Conservation (phyloP, 2,888 invertebrate species). For the Drosophila barbarae region DNA sequence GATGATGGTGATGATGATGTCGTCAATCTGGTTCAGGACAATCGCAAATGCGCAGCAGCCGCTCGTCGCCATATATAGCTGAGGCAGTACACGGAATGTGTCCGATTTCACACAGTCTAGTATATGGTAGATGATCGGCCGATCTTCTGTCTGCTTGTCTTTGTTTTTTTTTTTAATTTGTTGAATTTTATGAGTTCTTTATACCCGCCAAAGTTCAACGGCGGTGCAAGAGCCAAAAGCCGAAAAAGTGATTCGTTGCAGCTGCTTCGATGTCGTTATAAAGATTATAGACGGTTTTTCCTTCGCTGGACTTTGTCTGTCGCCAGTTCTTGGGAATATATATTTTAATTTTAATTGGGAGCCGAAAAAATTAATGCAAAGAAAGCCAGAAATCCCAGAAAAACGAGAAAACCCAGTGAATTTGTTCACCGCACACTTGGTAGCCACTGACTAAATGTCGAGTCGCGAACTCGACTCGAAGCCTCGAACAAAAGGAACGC, state of each 20-base stretch:
- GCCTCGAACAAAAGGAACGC: constrained; percentile 67
- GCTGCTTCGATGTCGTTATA: background rate
- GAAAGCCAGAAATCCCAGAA: constrained; percentile 1
- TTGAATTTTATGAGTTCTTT: constrained; percentile 36
- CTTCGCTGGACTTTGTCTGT: constrained; percentile 26
- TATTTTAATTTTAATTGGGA: background rate
- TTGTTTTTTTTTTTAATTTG: constrained; percentile 3
- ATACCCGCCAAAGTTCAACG: constrained; percentile 32
- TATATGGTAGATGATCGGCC: constrained; percentile 29
- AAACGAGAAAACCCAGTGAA: constrained; percentile 13
- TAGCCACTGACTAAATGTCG: constrained; percentile 52
- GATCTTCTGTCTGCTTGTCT: constrained; percentile 25
- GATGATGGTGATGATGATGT: constrained; percentile 9
- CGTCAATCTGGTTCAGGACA: constrained; percentile 36
- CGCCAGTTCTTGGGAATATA: background rate
- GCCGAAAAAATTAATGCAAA: background rate
- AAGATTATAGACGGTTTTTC: background rate
- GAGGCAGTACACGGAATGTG: constrained; percentile 27
- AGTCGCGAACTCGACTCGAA: constrained; percentile 60
- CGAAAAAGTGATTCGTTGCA: constrained; percentile 15
- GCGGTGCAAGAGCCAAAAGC: constrained; percentile 25
- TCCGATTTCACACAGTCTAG: constrained; percentile 24
- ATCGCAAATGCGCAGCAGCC: constrained; percentile 67
- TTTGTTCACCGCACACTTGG: constrained; percentile 54
- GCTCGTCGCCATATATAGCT: constrained; percentile 59